Conservation (phyloP, 2,113 vertebrate species). For the Grammomys surdaster region DNA sequence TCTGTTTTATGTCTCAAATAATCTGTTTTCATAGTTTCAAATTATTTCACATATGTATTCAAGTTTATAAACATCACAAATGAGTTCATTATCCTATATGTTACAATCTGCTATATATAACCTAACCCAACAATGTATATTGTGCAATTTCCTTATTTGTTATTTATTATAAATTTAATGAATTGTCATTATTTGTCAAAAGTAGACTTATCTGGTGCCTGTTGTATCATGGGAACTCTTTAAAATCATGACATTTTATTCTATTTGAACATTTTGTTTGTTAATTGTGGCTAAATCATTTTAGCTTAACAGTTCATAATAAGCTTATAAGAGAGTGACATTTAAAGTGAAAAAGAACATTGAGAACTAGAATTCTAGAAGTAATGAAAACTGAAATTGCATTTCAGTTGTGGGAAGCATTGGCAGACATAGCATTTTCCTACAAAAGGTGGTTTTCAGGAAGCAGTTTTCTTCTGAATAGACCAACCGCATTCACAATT, state of each 20-base stretch:
- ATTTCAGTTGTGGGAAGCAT: slow-evolving; percentile 34
- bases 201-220: slow-evolving; percentile 15
- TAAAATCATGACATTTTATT: slow-evolving; percentile 52
- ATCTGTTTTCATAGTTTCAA: neutral
- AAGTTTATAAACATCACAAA: slow-evolving; percentile 1
- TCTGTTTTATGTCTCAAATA: neutral
- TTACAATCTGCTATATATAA: neutral
- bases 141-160: neutral
- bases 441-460: slow-evolving; percentile 10
- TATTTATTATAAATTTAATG: slow-evolving; percentile 24
- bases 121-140: neutral
- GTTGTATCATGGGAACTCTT: slow-evolving; percentile 56
- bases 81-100: neutral
- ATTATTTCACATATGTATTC: slow-evolving; percentile 21
- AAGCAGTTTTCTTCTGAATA: slow-evolving; percentile 53
- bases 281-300: slow-evolving; percentile 55
- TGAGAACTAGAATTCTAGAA: slow-evolving; percentile 37
- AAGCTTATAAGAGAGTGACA: slow-evolving; percentile 34
- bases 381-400: slow-evolving; percentile 64
- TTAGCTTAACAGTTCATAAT: slow-evolving; percentile 38
- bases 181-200: slow-evolving; percentile 46
- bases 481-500: slow-evolving; percentile 22
- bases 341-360: slow-evolving; percentile 13
- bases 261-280: neutral
- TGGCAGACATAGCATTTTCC: slow-evolving; percentile 54